These are phyloP conservation scores for Phalacrocorax aristotelis DNA, from an alignment of 2,113 vertebrate genomes.

Conservation along the genomic window DNA sequence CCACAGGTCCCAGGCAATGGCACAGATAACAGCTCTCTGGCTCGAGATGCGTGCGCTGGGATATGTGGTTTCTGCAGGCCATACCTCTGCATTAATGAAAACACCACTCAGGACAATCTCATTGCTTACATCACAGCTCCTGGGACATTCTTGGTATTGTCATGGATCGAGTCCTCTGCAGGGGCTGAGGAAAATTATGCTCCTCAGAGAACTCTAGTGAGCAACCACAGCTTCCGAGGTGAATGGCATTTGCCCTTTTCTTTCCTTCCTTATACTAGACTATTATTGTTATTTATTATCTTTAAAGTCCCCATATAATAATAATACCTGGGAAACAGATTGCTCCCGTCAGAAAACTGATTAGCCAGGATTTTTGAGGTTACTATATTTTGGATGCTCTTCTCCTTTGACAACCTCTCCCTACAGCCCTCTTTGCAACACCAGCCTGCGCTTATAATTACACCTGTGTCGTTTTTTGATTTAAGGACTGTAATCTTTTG, in stretches of 20 bases:
- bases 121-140: neutral
- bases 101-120: neutral
- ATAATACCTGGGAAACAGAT: slow-evolving; percentile 59
- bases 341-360: slow-evolving; percentile 65
- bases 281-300: slow-evolving; percentile 66
- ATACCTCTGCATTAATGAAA: neutral
- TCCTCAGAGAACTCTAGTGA: neutral
- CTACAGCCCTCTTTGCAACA: slow-evolving; percentile 57
- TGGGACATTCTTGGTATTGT: neutral
- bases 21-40: neutral
- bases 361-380: slow-evolving; percentile 69
- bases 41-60: neutral
- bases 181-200: neutral
- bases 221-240: slow-evolving; percentile 20
- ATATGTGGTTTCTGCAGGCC: neutral
- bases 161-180: neutral
- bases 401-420: slow-evolving; percentile 66
- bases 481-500: slow-evolving; percentile 72
- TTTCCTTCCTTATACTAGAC: slow-evolving; percentile 28
- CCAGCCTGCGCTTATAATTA: slow-evolving; percentile 65
- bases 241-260: slow-evolving; percentile 59
- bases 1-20: neutral
- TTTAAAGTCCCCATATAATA: slow-evolving; percentile 60
- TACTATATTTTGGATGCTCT: slow-evolving; percentile 70
- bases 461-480: slow-evolving; percentile 58